Evolutionary conservation across 53 echinoderm and acorn worm species (phyloP).

Genomic region (Luidia sarsii): DNA sequence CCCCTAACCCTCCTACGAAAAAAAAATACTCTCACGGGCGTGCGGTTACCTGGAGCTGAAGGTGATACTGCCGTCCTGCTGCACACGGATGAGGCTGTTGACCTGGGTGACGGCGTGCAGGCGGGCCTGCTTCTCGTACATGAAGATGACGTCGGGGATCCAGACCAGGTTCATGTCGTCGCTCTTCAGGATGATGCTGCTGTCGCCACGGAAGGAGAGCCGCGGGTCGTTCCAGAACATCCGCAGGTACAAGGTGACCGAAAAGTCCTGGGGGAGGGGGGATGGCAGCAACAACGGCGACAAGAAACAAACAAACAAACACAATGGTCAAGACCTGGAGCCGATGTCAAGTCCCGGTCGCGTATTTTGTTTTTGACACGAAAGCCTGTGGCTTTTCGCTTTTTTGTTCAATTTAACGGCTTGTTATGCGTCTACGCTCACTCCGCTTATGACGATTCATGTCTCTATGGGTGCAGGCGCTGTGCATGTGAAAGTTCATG

Average conservation of each 20-base stretch:
- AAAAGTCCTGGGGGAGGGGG: conserved; percentile 41
- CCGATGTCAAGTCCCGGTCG: conserved; percentile 49
- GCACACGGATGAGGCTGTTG: conserved; percentile 33
- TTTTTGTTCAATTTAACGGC: too few relatives aligned
- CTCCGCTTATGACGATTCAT: too few relatives aligned
- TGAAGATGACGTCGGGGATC: conserved; percentile 49
- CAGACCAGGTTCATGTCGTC: conserved; percentile 32
- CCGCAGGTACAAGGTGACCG: conserved; percentile 51
- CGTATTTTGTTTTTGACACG: conserved; percentile 45
- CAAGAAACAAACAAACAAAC: too few relatives aligned
- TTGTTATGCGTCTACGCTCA: too few relatives aligned
- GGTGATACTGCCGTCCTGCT: conserved; percentile 14
- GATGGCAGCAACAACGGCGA: not conserved
- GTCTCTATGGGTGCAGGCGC: too few relatives aligned
- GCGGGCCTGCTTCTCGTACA: conserved; percentile 40
- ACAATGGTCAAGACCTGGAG: not conserved
- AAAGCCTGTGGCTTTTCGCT: too few relatives aligned
- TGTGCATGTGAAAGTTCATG: too few relatives aligned
- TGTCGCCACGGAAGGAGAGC: conserved; percentile 13
- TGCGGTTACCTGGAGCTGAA: conserved; percentile 57
- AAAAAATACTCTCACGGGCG: too few relatives aligned
- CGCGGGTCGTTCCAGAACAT: conserved; percentile 48
- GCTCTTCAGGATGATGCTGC: conserved; percentile 46
- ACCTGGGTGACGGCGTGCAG: conserved; percentile 42
- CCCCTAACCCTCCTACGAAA: too few relatives aligned